Conservation (phyloP, 2,888 invertebrate genomes). For the Acrobeloides nanus region DNA sequence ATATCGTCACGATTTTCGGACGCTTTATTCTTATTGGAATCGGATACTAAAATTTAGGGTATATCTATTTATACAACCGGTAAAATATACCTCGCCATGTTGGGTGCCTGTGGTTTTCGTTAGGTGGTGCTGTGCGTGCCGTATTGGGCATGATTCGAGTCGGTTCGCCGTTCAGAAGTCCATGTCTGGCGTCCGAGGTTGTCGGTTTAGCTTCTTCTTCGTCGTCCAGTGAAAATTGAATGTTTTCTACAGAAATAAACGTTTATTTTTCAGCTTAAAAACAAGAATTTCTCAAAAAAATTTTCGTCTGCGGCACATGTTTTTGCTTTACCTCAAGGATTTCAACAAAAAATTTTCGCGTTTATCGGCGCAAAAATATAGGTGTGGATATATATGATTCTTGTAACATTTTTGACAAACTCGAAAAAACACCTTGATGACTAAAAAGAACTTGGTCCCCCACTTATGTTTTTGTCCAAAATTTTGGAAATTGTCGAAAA, state of each 20-base stretch:
- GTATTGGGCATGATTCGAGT: not conserved
- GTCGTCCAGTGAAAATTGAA: constrained; percentile 22
- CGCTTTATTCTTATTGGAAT: constrained; percentile 6
- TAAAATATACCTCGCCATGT: not conserved
- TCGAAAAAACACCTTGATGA: too few relatives aligned
- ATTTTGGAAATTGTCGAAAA: too few relatives aligned
- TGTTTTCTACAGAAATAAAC: constrained; percentile 14
- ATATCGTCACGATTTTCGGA: constrained; percentile 19
- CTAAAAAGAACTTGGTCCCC: too few relatives aligned
- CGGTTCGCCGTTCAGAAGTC: constrained; percentile 3
- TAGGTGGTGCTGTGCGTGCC: not conserved
- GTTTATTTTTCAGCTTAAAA: not conserved
- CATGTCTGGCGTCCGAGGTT: constrained; percentile 8
- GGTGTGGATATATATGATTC: too few relatives aligned
- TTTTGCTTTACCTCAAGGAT: too few relatives aligned
- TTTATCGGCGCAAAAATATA: too few relatives aligned
- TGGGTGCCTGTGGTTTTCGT: constrained; percentile 2
- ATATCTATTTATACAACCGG: not conserved
- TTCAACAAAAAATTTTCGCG: too few relatives aligned
- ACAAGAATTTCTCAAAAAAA: constrained; percentile 3
- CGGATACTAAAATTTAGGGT: not conserved
- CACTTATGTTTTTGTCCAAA: too few relatives aligned
- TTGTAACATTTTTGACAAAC: too few relatives aligned
- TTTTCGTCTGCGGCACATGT: too few relatives aligned
- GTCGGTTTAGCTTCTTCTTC: constrained; percentile 13